Evolutionary conservation across 2,113 vertebrate species (phyloP).

Genomic region (Atlantisia rogersi): DNA sequence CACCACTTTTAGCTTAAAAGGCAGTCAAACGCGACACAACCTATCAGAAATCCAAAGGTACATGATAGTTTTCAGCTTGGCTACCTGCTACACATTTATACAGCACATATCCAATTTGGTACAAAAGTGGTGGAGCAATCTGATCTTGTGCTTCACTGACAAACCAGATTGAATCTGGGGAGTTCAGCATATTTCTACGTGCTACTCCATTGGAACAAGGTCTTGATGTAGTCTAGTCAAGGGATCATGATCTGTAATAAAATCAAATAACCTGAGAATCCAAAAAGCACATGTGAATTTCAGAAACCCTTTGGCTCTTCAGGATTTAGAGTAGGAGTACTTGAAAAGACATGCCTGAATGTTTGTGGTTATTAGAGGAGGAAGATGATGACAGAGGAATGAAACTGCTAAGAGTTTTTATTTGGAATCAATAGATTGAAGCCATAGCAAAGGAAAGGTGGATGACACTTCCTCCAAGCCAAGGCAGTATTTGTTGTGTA

Average conservation of each 20-base stretch:
- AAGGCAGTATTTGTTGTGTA: background rate
- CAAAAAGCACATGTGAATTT: background rate
- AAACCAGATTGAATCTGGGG: slow-evolving; percentile 31
- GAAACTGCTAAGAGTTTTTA: background rate
- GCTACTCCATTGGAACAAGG: slow-evolving; percentile 18
- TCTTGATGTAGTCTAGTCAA: slow-evolving; percentile 18
- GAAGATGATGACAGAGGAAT: background rate
- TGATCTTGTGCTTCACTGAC: slow-evolving; percentile 47
- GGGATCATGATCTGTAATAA: background rate
- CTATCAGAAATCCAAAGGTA: slow-evolving; percentile 46
- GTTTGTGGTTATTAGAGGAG: background rate
- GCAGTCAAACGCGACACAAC: background rate
- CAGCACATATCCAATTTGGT: slow-evolving; percentile 29
- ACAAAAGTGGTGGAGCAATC: slow-evolving; percentile 21
- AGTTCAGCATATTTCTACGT: slow-evolving; percentile 26
- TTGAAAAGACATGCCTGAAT: background rate
- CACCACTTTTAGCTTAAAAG: slow-evolving; percentile 21
- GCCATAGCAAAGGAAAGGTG: background rate
- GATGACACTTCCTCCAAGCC: background rate
- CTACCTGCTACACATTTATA: slow-evolving; percentile 27
- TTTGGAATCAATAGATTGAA: background rate
- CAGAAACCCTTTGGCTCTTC: background rate
- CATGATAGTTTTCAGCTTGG: slow-evolving; percentile 42
- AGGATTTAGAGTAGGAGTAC: background rate
- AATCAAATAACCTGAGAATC: background rate